Evolutionary conservation across 2,113 vertebrate species (phyloP).

Genomic region (Connochaetes taurinus): DNA sequence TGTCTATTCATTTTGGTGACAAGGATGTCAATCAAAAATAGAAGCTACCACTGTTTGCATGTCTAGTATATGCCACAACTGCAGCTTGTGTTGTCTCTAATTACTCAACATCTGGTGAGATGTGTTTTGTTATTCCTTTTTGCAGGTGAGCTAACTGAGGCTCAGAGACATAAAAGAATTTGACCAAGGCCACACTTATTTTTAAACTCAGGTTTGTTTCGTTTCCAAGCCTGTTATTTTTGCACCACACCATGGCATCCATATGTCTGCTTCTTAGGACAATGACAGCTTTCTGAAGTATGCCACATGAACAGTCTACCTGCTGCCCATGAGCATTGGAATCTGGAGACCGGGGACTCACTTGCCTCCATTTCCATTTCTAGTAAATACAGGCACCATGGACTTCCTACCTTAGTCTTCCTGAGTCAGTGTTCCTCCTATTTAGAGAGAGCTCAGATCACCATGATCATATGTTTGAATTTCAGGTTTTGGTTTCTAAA

Average conservation of each 20-base stretch:
- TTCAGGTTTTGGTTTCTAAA: background rate
- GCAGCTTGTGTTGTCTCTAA: background rate
- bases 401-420: background rate
- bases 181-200: background rate
- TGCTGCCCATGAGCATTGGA: background rate
- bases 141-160: background rate
- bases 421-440: background rate
- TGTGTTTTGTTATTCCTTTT: background rate
- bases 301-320: background rate
- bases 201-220: background rate
- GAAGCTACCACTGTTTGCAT: background rate
- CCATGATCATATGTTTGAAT: background rate
- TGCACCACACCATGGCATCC: accelerated
- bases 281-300: background rate
- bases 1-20: background rate
- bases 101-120: background rate
- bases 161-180: background rate
- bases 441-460: background rate
- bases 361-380: background rate
- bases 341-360: background rate
- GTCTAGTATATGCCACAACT: background rate
- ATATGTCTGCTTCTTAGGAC: background rate
- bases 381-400: background rate
- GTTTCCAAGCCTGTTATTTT: background rate
- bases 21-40: background rate